phyloP scores from a whole-genome alignment of 2,888 invertebrate species.

The Hartigia nigra region DNA sequence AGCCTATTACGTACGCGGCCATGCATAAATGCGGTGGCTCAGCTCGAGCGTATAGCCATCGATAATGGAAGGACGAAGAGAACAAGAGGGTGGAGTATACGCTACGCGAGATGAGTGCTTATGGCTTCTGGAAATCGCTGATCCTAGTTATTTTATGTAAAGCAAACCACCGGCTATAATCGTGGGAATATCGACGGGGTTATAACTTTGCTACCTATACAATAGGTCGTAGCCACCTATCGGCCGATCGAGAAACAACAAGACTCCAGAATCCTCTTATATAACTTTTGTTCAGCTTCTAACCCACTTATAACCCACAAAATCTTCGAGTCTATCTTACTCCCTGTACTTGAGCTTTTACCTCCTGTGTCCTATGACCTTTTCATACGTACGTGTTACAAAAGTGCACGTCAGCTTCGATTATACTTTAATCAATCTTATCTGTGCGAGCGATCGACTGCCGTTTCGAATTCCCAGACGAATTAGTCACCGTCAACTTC shows the following conservation, averaged over 20 bases:
- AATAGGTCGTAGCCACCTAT: neutral
- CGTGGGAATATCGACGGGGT: slow-evolving; percentile 27
- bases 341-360: neutral
- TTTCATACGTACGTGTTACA: neutral
- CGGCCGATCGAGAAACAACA: neutral
- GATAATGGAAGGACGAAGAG: slow-evolving; percentile 34
- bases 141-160: slow-evolving; percentile 41
- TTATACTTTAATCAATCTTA: neutral
- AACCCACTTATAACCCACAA: neutral
- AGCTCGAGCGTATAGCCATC: slow-evolving; percentile 32
- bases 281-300: neutral
- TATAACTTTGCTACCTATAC: neutral
- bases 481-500: neutral
- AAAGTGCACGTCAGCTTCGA: neutral
- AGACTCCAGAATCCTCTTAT: neutral
- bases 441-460: neutral
- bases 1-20: slow-evolving; percentile 42
- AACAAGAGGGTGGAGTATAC: slow-evolving; percentile 13
- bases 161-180: slow-evolving; percentile 24
- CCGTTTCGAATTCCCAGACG: neutral
- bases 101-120: slow-evolving; percentile 24
- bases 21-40: slow-evolving; percentile 47
- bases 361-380: neutral
- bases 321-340: neutral
- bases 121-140: slow-evolving; percentile 34